A percentile compares a stretch with the other conserved stretches of the same genome.
phyloP scores from a whole-genome alignment of 1,140 invertebrate genomes.

The Macrosteles quadrilineatus region DNA sequence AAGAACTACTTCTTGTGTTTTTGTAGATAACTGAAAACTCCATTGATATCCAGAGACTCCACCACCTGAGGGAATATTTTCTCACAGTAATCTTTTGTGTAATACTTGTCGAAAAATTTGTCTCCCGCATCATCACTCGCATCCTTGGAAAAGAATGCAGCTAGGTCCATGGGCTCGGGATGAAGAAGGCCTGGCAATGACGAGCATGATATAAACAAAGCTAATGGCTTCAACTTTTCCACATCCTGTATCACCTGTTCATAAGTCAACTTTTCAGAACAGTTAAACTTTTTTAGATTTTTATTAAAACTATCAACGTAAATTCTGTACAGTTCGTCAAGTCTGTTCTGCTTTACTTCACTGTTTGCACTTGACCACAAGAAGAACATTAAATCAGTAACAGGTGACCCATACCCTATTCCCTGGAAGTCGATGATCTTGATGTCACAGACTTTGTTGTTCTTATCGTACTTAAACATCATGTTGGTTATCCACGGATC shows the following conservation, averaged over 20 bases:
- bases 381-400: constrained; percentile 12
- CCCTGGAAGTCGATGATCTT: constrained; percentile 34
- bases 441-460: background rate
- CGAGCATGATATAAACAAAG: background rate
- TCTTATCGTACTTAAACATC: constrained; percentile 32
- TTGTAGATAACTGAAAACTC: background rate
- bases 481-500: constrained; percentile 41
- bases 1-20: background rate
- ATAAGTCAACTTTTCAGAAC: background rate
- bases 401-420: background rate
- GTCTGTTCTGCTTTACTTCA: background rate
- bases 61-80: background rate
- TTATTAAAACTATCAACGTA: constrained; percentile 20
- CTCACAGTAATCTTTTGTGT: background rate
- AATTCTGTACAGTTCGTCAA: background rate
- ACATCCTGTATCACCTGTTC: background rate
- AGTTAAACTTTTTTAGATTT: background rate
- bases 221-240: background rate
- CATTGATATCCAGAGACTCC: background rate
- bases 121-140: background rate
- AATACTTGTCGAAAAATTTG: background rate
- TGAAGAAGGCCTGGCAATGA: background rate
- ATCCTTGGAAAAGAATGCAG: too few species aligned
- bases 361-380: background rate
- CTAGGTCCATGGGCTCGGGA: background rate